Evolutionary conservation across 2,888 invertebrate species (phyloP), one percentile per base, ranked within the genome.

Genomic region (Petrophora chlorosata): DNA sequence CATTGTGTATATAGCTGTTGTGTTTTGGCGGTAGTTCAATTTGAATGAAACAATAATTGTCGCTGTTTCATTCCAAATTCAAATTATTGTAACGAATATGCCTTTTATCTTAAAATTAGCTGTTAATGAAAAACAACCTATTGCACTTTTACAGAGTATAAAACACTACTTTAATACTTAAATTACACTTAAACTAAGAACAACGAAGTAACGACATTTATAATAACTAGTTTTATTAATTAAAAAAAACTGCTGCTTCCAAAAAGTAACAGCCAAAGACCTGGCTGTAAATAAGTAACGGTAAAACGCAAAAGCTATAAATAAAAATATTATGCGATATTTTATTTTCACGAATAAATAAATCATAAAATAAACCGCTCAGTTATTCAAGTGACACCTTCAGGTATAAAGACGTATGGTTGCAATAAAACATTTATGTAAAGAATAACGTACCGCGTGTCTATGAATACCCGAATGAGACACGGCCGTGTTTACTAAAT

Each of bases 401-500:
- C 59, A 61, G 69, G 63, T 67, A 70, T 65, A 68, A 65, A 59
- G 65, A 64, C 63, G 69, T 67, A 71, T 55, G 56, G 59, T 36
- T 47, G 60, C 62, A 68, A 69, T 74, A 76, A 77, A 78, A 73
- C 64, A 63, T 60, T 58, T 58, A 55, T 61, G 61, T 42, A 61
- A 54, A 55, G 56, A 47, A 57, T 59, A 48, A 33, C 30, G 47
- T 34, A 53, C 53, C 59, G 15, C 5, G 2, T 14, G 23, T 35
- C 10, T 22, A 5, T 12, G 14, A 38, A 28, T 40, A 39, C 49
- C 25, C 8, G 26, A 19, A 4, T 12, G 29, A 54, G 30, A 51
- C 22, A 57, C 33, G 3, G 40, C 0, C 7, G 32, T 9, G 3
- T 5, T 29, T n/a, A 39, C n/a, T 7, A 35, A 36, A 36, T 32